Evolutionary conservation across 1,140 invertebrate genomes (phyloP), one percentile per base, ranked within the genome.

Genomic region (Drosophila dunni): DNA sequence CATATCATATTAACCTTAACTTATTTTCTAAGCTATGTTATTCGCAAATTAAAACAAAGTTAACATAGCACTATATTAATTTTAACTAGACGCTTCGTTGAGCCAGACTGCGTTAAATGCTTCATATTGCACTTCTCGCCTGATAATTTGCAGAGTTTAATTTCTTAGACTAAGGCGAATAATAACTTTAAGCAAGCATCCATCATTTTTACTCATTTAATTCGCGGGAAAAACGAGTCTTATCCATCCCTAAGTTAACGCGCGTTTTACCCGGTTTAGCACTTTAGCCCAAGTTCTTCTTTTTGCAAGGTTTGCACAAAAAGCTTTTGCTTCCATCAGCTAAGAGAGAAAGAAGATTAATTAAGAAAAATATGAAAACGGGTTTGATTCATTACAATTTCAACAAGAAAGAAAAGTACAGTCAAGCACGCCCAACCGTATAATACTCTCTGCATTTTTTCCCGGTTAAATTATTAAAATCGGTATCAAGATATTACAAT

Each of bases 281-380:
- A 42, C 40, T 42, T 42, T 42, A 13, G 5, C 3, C 11, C n/a
- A 13, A 42, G 40, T 42, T 42, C 11, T 42, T 42, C 11, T 42
- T 42, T 42, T 42, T 10, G 40, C 40, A 42, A 42, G 40, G 40
- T 42, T 42, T 42, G 40, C 40, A 13, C n/a, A 42, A 42, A 42
- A 42, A 13, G 40, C 40, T 42, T 42, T 42, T 10, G 10, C 40
- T 13, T 3, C 11, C 40, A 10, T 10, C 40, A 13, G 40, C 40
- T 11, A 42, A 13, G 40, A n/a, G 6, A 42, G 40, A 42, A 42
- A 42, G n/a, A 48, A 48, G 20, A 48, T 48, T 48, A 24, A 20
- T 48, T 48, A 48, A 48, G 45, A 24, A 48, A 48, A 42, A 42
- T 42, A 13, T 42, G 40, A 42, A 42, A 42, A n/a, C n/a, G n/a